Conservation (phyloP, 64 coral and sea anemone species). For the Catalaphyllia jardinei region DNA sequence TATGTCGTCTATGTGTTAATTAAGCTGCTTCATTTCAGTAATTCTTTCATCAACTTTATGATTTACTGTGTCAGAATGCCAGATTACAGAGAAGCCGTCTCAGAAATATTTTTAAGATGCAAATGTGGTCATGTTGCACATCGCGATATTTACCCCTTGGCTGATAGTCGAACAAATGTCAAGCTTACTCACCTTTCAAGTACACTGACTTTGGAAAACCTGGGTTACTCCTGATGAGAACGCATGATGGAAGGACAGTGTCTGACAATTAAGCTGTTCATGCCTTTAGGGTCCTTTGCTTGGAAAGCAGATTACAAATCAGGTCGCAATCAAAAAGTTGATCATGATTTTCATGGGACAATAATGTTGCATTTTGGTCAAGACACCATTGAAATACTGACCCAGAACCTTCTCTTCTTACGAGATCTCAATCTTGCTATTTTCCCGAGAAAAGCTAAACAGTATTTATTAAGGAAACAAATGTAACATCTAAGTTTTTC, state of each 20-base stretch:
- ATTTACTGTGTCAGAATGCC: constrained; percentile 34
- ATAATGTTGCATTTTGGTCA: too few species aligned
- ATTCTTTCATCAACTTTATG: constrained; percentile 49
- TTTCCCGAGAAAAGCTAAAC: too few species aligned
- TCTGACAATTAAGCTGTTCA: neutral
- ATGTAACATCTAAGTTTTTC: too few species aligned
- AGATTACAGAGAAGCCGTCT: constrained; percentile 8
- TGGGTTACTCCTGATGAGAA: neutral
- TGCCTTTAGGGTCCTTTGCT: too few species aligned
- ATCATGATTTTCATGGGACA: too few species aligned
- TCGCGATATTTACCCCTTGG: neutral
- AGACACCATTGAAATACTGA: too few species aligned
- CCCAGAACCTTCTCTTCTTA: too few species aligned
- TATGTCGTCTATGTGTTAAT: neutral
- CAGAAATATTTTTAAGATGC: neutral
- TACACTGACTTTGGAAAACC: neutral
- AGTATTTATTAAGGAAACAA: too few species aligned
- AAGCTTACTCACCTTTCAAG: neutral
- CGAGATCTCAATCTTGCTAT: too few species aligned
- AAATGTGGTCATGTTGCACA: neutral
- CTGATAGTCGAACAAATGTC: neutral
- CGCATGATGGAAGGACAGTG: neutral
- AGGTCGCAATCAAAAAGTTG: too few species aligned
- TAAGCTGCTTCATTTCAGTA: constrained; percentile 40
- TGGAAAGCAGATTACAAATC: too few species aligned